Evolutionary conservation across 1,140 invertebrate species (phyloP), one percentile per base, ranked within the genome.

Genomic region (Cotesia vestalis): DNA sequence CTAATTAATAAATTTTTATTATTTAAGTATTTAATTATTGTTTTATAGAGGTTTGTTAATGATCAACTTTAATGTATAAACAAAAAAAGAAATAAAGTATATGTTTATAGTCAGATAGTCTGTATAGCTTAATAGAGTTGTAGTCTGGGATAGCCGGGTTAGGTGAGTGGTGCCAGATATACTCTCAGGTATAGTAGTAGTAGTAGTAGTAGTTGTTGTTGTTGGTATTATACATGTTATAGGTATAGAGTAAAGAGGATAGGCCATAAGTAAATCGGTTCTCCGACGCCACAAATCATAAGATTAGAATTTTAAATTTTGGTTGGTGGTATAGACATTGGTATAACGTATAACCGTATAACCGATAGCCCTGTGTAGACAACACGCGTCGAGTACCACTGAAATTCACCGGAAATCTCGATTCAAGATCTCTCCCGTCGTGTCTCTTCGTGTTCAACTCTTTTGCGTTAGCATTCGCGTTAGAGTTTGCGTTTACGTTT

Each of bases 251-350:
- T 81, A 80, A 81, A 83, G 79, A 81, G 78, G 77, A 27, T 27
- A 64, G 69, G 75, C 77, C 77, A 80, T 74, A 81, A 84, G 75
- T 78, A 46, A 46, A 77, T 73, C 71, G 73, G 72, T 63, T 9
- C 57, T 46, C 14, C 17, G 40, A 51, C 77, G 78, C 75, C 83
- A 83, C 83, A 86, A 85, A 85, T 86, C 85, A 85, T 85, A 86
- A 83, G 84, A 85, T 86, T 86, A 85, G 84, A 85, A 87, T 85
- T 85, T 87, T 84, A 86, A 86, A 87, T 87, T 83, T 74, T 72
- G 60, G 66, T 52, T 12, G 14, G 36, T 3, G 2, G 17, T 62
- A 71, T 51, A 73, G 46, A 27, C 27, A 27, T 27, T 27, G 27
- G 27, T 27, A 27, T 27, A 27, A 27, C 27, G 27, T 27, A 27